phyloP scores from a whole-genome alignment of 2,888 invertebrate genomes.

The Ormyrus thymus region DNA sequence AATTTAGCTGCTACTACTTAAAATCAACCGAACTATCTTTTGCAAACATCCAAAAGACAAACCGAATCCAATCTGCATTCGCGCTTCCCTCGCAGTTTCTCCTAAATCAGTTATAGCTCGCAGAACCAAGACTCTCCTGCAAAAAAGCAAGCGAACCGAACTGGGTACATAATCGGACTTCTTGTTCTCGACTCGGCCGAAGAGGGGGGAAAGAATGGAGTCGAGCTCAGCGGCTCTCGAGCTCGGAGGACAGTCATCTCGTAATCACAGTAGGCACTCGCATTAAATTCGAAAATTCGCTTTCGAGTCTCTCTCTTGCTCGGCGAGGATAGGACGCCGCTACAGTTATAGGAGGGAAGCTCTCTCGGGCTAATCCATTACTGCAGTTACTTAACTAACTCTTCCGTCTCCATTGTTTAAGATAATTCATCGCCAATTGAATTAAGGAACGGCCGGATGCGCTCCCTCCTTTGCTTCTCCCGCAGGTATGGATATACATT shows the following conservation, averaged over 20 bases:
- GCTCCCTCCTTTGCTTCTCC: neutral
- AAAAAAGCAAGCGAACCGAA: neutral
- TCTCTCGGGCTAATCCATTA: constrained; percentile 54
- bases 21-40: too few relatives aligned
- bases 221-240: constrained; percentile 10
- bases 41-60: too few relatives aligned
- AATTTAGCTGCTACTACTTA: too few relatives aligned
- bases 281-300: constrained; percentile 49
- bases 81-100: too few relatives aligned
- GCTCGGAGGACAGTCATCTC: constrained; percentile 18
- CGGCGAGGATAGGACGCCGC: neutral
- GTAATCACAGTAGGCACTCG: constrained; percentile 39
- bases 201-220: too few relatives aligned
- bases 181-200: constrained; percentile 3
- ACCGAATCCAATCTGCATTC: too few relatives aligned
- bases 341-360: constrained; percentile 1
- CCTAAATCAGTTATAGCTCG: too few relatives aligned
- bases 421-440: constrained; percentile 58
- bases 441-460: constrained; percentile 54
- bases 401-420: constrained; percentile 57
- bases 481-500: neutral
- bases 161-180: constrained; percentile 19
- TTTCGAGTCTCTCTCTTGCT: neutral
- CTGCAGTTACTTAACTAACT: constrained; percentile 56
- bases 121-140: neutral